phyloP scores from a whole-genome alignment of 2,113 vertebrate species.

The Rynchops niger region DNA sequence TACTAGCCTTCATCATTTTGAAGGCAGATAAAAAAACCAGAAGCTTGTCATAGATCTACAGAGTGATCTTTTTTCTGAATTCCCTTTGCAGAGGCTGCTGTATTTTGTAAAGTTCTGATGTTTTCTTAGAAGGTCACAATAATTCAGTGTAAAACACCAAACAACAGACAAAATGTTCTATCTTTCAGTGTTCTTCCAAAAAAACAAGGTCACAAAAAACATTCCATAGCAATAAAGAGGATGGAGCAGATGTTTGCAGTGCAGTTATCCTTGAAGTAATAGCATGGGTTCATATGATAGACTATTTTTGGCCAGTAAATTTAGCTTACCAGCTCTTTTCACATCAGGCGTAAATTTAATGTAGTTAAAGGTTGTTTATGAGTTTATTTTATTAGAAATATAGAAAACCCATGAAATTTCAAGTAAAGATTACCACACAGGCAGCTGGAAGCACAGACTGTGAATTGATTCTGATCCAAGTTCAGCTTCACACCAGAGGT shows the following conservation, averaged over 20 bases:
- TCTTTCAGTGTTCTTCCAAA: not conserved
- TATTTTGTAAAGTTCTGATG: not conserved
- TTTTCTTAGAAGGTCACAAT: not conserved
- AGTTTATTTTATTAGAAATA: not conserved
- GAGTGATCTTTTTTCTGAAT: not conserved
- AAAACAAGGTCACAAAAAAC: not conserved
- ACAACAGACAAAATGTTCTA: not conserved
- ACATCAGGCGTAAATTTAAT: conserved; percentile 2
- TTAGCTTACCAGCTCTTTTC: not conserved
- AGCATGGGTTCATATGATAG: not conserved
- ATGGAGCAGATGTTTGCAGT: not conserved
- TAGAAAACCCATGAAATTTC: not conserved
- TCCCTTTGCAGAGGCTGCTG: not conserved
- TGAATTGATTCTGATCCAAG: not conserved
- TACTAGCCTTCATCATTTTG: not conserved
- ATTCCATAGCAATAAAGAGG: not conserved
- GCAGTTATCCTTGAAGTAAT: not conserved
- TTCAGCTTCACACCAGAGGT: not conserved
- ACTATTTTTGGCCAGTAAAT: not conserved
- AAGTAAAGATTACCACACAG: not conserved
- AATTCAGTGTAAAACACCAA: not conserved
- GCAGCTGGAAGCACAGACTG: not conserved
- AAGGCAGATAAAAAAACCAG: not conserved
- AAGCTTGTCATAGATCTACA: not conserved
- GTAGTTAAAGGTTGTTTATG: not conserved